A percentile compares a stretch with the other conserved stretches of the same genome.
Conservation (phyloP, 2,113 vertebrate genomes). For the Calidris pugnax region DNA sequence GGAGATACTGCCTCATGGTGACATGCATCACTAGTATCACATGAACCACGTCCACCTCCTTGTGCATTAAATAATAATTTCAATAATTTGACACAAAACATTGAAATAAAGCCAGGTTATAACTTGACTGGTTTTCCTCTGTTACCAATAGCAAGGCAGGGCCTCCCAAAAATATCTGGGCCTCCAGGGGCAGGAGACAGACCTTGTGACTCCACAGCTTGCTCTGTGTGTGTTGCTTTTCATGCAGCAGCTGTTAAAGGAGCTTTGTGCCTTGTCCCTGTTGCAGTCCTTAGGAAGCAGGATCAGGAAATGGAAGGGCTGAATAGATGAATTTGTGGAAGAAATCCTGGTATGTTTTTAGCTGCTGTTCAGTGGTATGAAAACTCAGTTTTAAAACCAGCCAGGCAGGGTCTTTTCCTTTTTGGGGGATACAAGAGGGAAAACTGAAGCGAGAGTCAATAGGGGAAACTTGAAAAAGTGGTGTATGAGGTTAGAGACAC, state of each 20-base stretch:
- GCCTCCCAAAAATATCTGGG: neutral
- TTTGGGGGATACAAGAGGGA: no score
- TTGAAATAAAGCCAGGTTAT: neutral
- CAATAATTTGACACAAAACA: neutral
- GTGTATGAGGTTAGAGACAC: neutral
- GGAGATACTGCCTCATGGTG: neutral
- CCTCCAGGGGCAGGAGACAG: neutral
- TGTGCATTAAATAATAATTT: neutral
- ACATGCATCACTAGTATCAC: neutral
- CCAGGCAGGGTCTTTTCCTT: neutral
- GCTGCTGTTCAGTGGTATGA: neutral
- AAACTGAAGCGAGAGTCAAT: neutral
- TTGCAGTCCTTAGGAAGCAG: neutral
- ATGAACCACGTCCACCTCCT: neutral
- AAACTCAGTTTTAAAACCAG: neutral
- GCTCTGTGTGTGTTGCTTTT: neutral
- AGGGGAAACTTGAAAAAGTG: neutral
- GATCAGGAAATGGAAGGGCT: slow-evolving; percentile 29
- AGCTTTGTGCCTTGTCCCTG: slow-evolving; percentile 13
- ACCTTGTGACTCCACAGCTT: neutral
- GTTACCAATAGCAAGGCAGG: neutral
- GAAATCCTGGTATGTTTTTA: neutral
- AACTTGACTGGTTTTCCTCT: neutral
- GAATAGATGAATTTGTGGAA: slow-evolving; percentile 1
- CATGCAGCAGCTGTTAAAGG: slow-evolving; percentile 23